A percentile compares a stretch with the other conserved stretches of the same genome.
Evolutionary conservation across 2,797 vertebrate genomes (phyloP).

Genomic region (Rachycentron canadum): DNA sequence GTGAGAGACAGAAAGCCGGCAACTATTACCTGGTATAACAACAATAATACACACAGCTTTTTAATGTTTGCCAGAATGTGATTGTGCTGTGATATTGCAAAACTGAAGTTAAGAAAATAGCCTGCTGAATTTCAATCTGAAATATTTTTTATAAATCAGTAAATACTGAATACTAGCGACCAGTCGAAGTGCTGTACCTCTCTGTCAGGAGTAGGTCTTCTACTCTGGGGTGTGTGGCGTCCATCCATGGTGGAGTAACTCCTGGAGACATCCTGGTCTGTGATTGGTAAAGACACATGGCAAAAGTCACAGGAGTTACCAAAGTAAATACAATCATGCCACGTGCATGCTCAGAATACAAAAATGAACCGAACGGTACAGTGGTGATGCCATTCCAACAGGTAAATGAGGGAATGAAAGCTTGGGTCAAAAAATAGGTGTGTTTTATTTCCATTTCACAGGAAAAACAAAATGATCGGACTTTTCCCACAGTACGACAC

Average conservation of each 20-base stretch:
- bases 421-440: constrained; percentile 37
- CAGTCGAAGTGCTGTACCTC: constrained; percentile 86
- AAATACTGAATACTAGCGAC: background rate
- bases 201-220: constrained; percentile 91
- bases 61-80: background rate
- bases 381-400: constrained; percentile 61
- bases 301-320: constrained; percentile 48
- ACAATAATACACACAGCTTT: constrained; percentile 15
- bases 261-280: constrained; percentile 91
- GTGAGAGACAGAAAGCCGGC: constrained; percentile 65
- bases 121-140: background rate
- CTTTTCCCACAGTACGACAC: constrained; percentile 44
- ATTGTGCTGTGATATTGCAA: background rate
- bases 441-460: constrained; percentile 72
- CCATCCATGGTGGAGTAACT: constrained; percentile 89
- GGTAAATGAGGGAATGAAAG: constrained; percentile 70
- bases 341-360: constrained; percentile 26
- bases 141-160: no score
- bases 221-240: constrained; percentile 87
- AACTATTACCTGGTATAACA: constrained; percentile 62
- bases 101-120: background rate
- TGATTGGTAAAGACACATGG: constrained; percentile 74
- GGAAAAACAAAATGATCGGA: constrained; percentile 47
- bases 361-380: constrained; percentile 19
- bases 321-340: constrained; percentile 3